These are phyloP conservation scores for Phrynocephalus versicolor DNA, from an alignment of 2,113 vertebrate genomes.

Conservation along the genomic window DNA sequence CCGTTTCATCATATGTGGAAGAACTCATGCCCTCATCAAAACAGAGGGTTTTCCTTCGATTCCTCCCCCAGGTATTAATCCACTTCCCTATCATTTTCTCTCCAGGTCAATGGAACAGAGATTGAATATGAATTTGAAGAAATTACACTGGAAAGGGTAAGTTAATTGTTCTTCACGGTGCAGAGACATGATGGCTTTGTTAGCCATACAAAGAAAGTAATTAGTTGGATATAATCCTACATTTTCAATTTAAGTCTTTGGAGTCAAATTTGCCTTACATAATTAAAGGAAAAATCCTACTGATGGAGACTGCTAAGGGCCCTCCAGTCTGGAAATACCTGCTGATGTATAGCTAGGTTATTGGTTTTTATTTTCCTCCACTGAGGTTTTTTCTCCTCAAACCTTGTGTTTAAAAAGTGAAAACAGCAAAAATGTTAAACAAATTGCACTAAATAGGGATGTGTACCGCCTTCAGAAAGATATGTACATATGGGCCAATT, in stretches of 20 bases:
- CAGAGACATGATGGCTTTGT: neutral
- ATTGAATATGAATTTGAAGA: constrained; percentile 99
- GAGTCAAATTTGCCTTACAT: neutral
- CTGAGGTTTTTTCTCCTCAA: neutral
- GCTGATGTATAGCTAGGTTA: neutral
- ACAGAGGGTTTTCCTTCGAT: neutral
- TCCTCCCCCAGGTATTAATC: constrained; percentile 39
- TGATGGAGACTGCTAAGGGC: neutral
- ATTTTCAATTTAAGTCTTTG: neutral
- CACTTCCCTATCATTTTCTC: constrained; percentile 43
- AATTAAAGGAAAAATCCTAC: neutral
- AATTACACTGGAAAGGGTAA: constrained; percentile 96
- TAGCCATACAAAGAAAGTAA: neutral
- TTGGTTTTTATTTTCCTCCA: neutral
- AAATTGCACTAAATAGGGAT: no score
- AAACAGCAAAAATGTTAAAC: neutral
- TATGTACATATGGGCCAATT: no score
- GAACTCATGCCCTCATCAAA: neutral
- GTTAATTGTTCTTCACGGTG: constrained; percentile 51
- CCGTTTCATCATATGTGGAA: neutral
- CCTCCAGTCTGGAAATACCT: neutral
- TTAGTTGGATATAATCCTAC: neutral
- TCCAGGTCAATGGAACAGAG: constrained; percentile 95
- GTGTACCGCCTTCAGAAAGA: no score
- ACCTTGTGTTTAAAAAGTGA: neutral